Base-by-base conservation (phyloP, 2,113 vertebrate genomes). In the Etia nguti region DNA sequence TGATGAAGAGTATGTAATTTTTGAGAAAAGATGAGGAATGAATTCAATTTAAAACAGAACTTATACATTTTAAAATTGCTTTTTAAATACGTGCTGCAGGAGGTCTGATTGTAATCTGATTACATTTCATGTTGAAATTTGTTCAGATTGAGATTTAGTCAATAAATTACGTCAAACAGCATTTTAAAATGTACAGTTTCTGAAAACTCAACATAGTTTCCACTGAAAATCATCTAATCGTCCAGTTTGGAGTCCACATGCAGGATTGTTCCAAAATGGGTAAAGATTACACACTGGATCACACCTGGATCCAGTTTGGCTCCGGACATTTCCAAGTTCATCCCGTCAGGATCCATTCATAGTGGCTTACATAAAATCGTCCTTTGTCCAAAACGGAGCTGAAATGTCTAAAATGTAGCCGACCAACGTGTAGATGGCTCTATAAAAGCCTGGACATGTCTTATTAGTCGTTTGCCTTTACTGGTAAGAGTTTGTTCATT, bases 381-480 rank as follows among this genome's bases (percentile, higher is more conserved):
- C 59, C 59, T 36, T 62, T 0, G 29, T 34, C 59, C 59, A 62
- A 62, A 62, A 0, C 31, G 20, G 26, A 36, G 18, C 59, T n/a
- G 31, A 36, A 62, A 65, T 0, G 31, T 65, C 4, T 65, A 7
- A 65, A 65, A 65, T 65, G 1, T 0, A 36, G 59, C 59, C 2
- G 16, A 34, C 0, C 59, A 36, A 0, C 4, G 2, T 62, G 6
- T 62, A 4, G 31, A 65, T 4, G 31, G 18, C 20, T n/a, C 60
- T n/a, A 38, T 38, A 38, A 38, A 3, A 65, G 0, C 20, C 20
- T 10, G 1, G 34, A 22, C 0, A 2, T 4, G 0, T 8, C 1
- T 38, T 65, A 1, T 65, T 8, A 12, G 8, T 8, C 9, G 1
- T 3, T 36, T 36, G 8, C 8, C 36, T 36, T 36, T 2, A 36